phyloP scores from a whole-genome alignment of 2,113 vertebrate species.

The Athene noctua region DNA sequence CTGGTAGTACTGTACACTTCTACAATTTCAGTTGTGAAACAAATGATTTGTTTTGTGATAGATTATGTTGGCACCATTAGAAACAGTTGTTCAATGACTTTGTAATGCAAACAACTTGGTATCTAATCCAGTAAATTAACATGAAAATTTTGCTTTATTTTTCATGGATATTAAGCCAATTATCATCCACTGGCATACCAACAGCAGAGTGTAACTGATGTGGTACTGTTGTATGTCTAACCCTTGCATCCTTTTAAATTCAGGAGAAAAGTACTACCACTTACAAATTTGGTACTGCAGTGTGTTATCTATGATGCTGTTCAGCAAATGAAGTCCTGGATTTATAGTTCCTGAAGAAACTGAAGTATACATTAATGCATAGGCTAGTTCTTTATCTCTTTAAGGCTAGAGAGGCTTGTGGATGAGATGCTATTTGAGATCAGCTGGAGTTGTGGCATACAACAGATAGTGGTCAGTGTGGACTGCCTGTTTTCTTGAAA shows the following conservation, averaged over 20 bases:
- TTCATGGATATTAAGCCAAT: not conserved
- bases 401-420: not conserved
- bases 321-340: not conserved
- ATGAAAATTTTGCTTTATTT: not conserved
- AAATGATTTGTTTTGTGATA: not conserved
- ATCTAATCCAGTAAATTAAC: not conserved
- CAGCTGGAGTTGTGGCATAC: not conserved
- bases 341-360: not conserved
- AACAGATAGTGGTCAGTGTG: rapidly evolving
- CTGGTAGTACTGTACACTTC: not conserved
- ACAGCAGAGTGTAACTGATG: not conserved
- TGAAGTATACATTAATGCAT: not conserved
- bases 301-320: not conserved
- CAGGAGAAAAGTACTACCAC: not conserved
- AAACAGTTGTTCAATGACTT: conserved; percentile 4
- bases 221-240: not conserved
- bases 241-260: not conserved
- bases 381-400: not conserved
- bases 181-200: not conserved
- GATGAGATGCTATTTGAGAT: not conserved
- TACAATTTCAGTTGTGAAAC: not conserved
- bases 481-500: not conserved
- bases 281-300: not conserved
- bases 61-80: not conserved
- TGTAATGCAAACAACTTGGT: not conserved